Evolutionary conservation across 2,888 invertebrate species (phyloP).

Genomic region (Ennomos quercinarius): DNA sequence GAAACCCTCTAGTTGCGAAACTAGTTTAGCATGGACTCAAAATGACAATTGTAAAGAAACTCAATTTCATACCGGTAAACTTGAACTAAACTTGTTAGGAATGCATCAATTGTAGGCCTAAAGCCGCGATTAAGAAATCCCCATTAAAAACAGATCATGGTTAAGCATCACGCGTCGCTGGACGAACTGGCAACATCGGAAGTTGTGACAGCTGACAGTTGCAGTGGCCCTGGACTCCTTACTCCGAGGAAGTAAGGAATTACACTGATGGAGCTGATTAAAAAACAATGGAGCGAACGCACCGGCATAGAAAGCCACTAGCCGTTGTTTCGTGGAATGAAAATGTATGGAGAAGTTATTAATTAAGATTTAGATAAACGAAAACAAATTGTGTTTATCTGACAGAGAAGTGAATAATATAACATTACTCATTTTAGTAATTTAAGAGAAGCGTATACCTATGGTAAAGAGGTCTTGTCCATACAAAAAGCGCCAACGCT

Average conservation of each 20-base stretch:
- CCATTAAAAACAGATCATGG: slow-evolving; percentile 45
- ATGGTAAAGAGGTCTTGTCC: no score
- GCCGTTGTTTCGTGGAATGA: slow-evolving; percentile 18
- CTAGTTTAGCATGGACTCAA: neutral
- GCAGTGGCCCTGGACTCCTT: slow-evolving; percentile 37
- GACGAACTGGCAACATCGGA: slow-evolving; percentile 56
- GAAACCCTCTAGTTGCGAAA: neutral
- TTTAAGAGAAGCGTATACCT: no score
- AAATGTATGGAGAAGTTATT: slow-evolving; percentile 27
- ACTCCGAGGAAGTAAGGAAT: slow-evolving; percentile 26
- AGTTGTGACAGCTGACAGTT: slow-evolving; percentile 50
- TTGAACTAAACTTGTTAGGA: no score
- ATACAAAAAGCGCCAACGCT: no score
- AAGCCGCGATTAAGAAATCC: slow-evolving; percentile 22
- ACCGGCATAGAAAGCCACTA: slow-evolving; percentile 27
- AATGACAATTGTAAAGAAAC: slow-evolving; percentile 6
- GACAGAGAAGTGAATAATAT: no score
- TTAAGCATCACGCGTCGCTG: slow-evolving; percentile 48
- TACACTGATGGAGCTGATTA: slow-evolving; percentile 32
- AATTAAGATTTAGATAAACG: slow-evolving; percentile 12
- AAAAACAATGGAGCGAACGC: slow-evolving; percentile 35
- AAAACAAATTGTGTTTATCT: slow-evolving; percentile 3
- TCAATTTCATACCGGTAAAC: neutral
- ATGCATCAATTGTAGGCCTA: neutral
- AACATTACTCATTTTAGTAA: no score